A percentile compares a stretch with the other conserved stretches of the same genome.
Conservation (phyloP, 2,888 invertebrate species). For the Mactromeris polynyma region DNA sequence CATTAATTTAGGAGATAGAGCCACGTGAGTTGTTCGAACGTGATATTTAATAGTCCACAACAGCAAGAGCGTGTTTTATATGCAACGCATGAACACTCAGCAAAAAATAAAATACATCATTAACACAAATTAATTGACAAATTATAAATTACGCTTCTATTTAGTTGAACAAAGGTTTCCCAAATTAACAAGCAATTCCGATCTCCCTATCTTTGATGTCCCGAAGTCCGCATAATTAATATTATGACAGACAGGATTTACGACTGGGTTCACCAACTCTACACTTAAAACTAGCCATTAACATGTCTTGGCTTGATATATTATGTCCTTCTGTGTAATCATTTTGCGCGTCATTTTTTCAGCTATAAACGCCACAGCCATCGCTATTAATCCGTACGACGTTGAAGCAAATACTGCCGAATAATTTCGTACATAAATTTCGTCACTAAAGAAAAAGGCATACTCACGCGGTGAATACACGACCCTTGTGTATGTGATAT, state of each 20-base stretch:
- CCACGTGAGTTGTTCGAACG: no score
- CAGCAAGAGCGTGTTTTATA: no score
- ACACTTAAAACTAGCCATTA: slow-evolving; percentile 32
- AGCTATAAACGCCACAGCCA: slow-evolving; percentile 22
- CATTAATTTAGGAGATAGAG: no score
- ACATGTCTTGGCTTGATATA: slow-evolving; percentile 34
- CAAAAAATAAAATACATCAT: no score
- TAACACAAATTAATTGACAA: neutral
- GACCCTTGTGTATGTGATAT: neutral
- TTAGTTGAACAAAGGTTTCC: no score
- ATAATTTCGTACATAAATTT: neutral
- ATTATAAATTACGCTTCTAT: neutral
- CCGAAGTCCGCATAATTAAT: neutral
- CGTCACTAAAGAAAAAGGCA: neutral
- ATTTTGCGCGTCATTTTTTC: slow-evolving; percentile 16
- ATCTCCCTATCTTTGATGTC: neutral
- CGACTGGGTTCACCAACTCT: neutral
- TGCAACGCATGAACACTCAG: no score
- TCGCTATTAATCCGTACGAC: slow-evolving; percentile 15
- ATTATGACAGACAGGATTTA: neutral
- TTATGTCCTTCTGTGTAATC: slow-evolving; percentile 14
- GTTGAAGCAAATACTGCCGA: neutral
- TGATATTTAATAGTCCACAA: no score
- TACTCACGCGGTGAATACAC: neutral
- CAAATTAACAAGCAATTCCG: neutral